Evolutionary conservation across 2,888 invertebrate species (phyloP).

Genomic region (Ernsta delagoae): DNA sequence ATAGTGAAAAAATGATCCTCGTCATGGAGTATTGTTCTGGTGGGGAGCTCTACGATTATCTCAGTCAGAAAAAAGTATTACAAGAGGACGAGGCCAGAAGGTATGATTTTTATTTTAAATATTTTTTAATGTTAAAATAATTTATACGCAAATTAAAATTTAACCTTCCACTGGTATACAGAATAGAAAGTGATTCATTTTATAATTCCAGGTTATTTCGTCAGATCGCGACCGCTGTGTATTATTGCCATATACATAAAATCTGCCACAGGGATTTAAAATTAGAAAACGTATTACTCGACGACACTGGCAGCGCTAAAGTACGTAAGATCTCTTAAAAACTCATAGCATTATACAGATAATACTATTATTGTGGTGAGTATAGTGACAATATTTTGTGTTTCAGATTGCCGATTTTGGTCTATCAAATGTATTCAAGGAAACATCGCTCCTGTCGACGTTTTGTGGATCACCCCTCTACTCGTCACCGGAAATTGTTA

Average conservation of each 20-base stretch:
- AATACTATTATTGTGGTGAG: no score
- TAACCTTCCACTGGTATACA: background rate
- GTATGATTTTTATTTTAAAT: constrained; percentile 49
- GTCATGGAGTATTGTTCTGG: constrained; percentile 99
- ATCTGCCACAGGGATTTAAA: constrained; percentile 98
- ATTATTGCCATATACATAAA: constrained; percentile 99
- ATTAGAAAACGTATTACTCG: constrained; percentile 96
- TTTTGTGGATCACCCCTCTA: constrained; percentile 99
- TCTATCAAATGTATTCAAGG: constrained; percentile 97
- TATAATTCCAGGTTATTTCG: constrained; percentile 91
- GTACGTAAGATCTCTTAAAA: constrained; percentile 68
- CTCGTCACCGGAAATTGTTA: constrained; percentile 98
- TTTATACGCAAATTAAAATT: background rate
- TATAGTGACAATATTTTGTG: constrained; percentile 13
- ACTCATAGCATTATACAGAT: no score
- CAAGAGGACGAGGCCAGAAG: constrained; percentile 95
- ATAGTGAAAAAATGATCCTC: constrained; percentile 99
- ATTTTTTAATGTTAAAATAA: no score
- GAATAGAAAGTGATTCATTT: constrained; percentile 17
- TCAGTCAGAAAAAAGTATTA: constrained; percentile 96
- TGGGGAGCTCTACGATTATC: constrained; percentile 98
- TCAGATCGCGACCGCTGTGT: constrained; percentile 98
- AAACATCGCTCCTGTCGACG: constrained; percentile 93
- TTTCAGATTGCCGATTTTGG: constrained; percentile 98
- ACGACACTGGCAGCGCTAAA: constrained; percentile 97